phyloP scores from a whole-genome alignment of 2,888 invertebrate species.

The Bruchidius siliquastri region DNA sequence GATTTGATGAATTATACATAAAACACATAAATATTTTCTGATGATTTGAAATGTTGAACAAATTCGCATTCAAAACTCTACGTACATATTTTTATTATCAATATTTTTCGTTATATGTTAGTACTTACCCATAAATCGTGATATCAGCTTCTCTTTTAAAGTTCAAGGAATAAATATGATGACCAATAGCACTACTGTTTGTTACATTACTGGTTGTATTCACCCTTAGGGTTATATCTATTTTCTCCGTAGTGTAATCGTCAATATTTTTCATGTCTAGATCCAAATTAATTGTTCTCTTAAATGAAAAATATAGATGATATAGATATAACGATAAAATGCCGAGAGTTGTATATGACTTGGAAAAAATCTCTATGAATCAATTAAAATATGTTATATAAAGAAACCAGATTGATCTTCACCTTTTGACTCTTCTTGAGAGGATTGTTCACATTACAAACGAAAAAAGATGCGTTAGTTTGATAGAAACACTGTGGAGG shows the following conservation, averaged over 20 bases:
- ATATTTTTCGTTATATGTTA: no score
- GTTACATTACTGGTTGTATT: slow-evolving; percentile 42
- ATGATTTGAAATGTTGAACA: no score
- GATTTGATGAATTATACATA: no score
- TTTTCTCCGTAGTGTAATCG: slow-evolving; percentile 18
- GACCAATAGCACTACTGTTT: slow-evolving; percentile 25
- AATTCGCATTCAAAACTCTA: no score
- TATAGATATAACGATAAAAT: no score
- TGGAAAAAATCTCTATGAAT: no score
- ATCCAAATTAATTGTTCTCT: slow-evolving; percentile 30
- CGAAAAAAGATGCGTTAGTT: slow-evolving; percentile 26
- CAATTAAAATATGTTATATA: no score
- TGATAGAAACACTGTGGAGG: slow-evolving; percentile 18
- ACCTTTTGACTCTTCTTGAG: slow-evolving; percentile 19
- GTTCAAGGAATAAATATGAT: slow-evolving; percentile 28
- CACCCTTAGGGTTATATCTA: slow-evolving; percentile 33
- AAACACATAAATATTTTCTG: no score
- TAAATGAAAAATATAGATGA: slow-evolving; percentile 13
- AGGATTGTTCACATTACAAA: slow-evolving; percentile 39
- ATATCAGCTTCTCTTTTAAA: slow-evolving; percentile 41
- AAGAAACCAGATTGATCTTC: no score
- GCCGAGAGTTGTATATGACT: no score
- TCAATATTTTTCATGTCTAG: slow-evolving; percentile 37
- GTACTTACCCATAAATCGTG: slow-evolving; percentile 42
- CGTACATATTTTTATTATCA: no score